Evolutionary conservation across 2,797 vertebrate genomes (phyloP).

Genomic region (Oreochromis mossambicus): DNA sequence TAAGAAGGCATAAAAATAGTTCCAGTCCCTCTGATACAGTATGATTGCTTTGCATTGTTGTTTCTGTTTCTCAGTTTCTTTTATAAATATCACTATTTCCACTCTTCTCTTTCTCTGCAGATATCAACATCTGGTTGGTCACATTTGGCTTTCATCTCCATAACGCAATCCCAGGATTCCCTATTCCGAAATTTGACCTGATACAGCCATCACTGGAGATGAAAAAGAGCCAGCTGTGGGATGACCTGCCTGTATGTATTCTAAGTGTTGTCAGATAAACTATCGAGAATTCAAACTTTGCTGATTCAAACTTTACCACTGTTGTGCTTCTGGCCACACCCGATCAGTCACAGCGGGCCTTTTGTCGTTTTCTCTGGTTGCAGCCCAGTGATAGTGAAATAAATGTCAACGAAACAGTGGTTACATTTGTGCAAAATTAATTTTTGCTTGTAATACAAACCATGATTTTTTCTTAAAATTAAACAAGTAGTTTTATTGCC

Average conservation of each 20-base stretch:
- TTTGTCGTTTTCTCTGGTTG: background rate
- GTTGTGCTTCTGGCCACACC: background rate
- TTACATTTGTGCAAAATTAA: background rate
- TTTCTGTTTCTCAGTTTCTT: background rate
- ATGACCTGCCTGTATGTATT: conserved; percentile 88
- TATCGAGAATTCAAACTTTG: background rate
- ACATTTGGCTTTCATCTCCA: conserved; percentile 98
- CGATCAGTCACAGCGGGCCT: background rate
- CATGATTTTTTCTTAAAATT: background rate
- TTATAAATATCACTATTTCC: background rate
- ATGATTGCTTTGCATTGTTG: background rate
- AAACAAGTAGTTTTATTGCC: background rate
- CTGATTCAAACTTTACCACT: background rate
- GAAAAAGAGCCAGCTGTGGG: conserved; percentile 97
- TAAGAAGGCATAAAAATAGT: background rate
- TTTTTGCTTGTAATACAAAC: background rate
- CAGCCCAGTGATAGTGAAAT: background rate
- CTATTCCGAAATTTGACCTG: conserved; percentile 93
- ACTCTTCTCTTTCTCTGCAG: conserved; percentile 61
- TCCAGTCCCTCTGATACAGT: background rate
- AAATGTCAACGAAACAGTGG: background rate
- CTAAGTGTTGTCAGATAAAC: background rate
- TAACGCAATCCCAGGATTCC: conserved; percentile 97
- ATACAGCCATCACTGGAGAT: conserved; percentile 94
- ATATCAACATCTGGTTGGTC: conserved; percentile 98